Conservation (phyloP, 1,140 invertebrate species). For the Ostrea edulis region DNA sequence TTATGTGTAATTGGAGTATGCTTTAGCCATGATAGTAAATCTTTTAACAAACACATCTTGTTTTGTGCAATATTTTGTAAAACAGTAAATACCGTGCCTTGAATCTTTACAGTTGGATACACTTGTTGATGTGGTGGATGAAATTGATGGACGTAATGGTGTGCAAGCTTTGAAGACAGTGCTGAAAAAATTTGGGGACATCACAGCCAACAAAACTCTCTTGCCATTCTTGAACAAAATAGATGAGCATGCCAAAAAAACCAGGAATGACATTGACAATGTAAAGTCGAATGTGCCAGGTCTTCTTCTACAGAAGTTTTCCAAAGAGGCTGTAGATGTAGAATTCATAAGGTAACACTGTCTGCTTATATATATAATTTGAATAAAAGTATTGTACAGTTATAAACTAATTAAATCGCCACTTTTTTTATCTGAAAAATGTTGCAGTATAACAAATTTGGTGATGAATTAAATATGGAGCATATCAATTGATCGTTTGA, state of each 20-base stretch:
- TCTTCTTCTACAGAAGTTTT: constrained; percentile 56
- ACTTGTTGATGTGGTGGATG: constrained; percentile 55
- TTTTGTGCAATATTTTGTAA: no score
- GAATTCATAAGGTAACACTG: constrained; percentile 58
- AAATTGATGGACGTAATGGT: constrained; percentile 26
- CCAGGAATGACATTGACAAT: constrained; percentile 50
- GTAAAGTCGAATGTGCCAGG: constrained; percentile 51
- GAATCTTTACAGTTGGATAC: constrained; percentile 52
- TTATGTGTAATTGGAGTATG: no score
- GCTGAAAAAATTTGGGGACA: constrained; percentile 33
- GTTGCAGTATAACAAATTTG: no score
- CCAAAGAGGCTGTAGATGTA: constrained; percentile 48
- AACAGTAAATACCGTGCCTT: no score
- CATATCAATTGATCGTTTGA: no score
- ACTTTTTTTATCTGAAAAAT: no score
- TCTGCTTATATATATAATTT: background rate
- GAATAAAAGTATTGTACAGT: no score
- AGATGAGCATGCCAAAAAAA: constrained; percentile 49
- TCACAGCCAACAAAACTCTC: constrained; percentile 52
- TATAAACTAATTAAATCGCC: no score
- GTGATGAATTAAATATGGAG: no score
- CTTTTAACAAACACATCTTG: no score
- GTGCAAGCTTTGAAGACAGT: background rate
- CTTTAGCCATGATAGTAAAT: no score
- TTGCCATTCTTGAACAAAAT: constrained; percentile 56